Base-by-base conservation (phyloP, 1,140 invertebrate species). In the Oryzaephilus surinamensis region DNA sequence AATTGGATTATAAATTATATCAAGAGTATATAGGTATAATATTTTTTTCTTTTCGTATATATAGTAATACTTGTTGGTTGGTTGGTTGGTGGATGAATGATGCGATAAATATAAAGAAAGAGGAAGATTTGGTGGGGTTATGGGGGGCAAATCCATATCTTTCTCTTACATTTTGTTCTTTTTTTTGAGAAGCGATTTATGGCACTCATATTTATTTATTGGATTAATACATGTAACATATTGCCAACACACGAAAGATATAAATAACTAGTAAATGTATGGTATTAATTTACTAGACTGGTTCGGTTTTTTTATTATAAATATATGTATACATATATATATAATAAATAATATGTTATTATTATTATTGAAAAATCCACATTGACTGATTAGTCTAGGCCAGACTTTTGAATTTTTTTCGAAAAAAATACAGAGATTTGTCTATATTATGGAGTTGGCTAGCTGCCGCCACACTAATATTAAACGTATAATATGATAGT, bases 211-310 rank as follows among this genome's bases (percentile, higher is more conserved):
- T 61, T 61, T 61, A 61, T 61, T 61, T 61, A 61, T 61, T 61
- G 59, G 59, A 61, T 61, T 61, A 61, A 61, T 61, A 60, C 59
- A 57, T 58, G 59, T 61, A 61, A 60, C 59, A 58, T 61, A 61
- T 60, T 60, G 56, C 54, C 56, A 60, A 61, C 59, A 61, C 57
- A 60, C 54, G 57, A 57, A 48, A 54, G 56, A 51, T 55, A 61
- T 61, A 61, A 61, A 61, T 61, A 61, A 60, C 57, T 53, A 38
- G 52, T 43, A 52, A 59, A 58, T 56, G 57, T 61, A 61, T 57
- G 57, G 57, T 58, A 61, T 61, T 61, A 61, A 61, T 61, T 61
- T 61, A 61, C 50, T 55, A 43, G 51, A 48, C 46, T 55, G 48
- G 52, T 56, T 58, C 50, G n/a, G n/a, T 56, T 53, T 10, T 10